These are phyloP conservation scores for Salvelinus fontinalis DNA, from an alignment of 2,113 vertebrate genomes.

Conservation along the genomic window DNA sequence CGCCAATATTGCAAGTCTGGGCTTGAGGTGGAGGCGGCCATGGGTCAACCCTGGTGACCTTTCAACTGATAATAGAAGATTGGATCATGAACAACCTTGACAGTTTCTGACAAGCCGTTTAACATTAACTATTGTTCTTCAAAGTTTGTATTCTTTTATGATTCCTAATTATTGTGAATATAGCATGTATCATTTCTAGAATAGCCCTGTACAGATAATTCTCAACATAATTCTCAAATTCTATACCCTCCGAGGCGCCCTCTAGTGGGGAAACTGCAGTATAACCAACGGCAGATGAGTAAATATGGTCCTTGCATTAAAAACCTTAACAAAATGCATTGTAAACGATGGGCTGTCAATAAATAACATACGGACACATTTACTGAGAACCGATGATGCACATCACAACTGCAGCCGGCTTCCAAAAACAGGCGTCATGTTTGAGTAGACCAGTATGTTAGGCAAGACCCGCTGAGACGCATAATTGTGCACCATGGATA, in stretches of 20 bases:
- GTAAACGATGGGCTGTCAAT: too few relatives aligned
- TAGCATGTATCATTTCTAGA: neutral
- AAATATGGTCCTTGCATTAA: too few relatives aligned
- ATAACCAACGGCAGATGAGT: neutral
- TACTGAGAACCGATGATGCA: neutral
- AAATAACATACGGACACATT: neutral
- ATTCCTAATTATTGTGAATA: neutral
- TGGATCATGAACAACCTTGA: too few relatives aligned
- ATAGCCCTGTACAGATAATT: neutral
- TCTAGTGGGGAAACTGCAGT: neutral
- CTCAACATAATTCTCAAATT: neutral
- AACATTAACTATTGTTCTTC: too few relatives aligned
- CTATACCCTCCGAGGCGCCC: neutral
- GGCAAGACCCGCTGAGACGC: neutral
- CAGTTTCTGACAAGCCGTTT: too few relatives aligned
- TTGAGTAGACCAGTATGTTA: neutral
- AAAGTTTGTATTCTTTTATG: too few relatives aligned
- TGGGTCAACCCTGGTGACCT: neutral
- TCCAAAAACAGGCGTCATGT: neutral
- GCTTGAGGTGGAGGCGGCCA: neutral
- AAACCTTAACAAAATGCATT: too few relatives aligned
- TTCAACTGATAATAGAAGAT: too few relatives aligned
- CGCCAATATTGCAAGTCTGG: neutral
- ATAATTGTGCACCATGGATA: neutral
- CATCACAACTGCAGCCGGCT: neutral